These are phyloP conservation scores for Thaleichthys pacificus DNA, from an alignment of 2,797 vertebrate species.

Conservation along the genomic window DNA sequence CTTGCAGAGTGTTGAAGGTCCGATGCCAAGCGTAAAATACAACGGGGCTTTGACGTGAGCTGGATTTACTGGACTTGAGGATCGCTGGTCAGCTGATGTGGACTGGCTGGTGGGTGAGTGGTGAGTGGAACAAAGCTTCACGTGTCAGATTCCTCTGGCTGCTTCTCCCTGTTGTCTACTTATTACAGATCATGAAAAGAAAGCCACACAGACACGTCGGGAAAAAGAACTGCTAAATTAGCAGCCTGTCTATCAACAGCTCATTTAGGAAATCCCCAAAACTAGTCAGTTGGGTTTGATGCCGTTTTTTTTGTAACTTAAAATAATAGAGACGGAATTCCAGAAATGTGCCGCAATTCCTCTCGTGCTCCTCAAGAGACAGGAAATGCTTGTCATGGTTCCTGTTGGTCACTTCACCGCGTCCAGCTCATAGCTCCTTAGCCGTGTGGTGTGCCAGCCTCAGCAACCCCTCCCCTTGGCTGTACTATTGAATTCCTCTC, in stretches of 20 bases:
- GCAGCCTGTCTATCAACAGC: neutral
- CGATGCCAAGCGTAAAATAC: neutral
- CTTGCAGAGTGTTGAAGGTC: slow-evolving; percentile 13
- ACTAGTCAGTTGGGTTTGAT: neutral
- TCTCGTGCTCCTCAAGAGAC: slow-evolving; percentile 24
- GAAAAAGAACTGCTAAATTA: neutral
- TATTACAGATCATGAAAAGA: neutral
- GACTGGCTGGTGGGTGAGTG: neutral
- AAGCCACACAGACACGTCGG: neutral
- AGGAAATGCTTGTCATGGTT: slow-evolving; percentile 43
- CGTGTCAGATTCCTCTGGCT: slow-evolving; percentile 6
- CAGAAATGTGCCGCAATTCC: neutral
- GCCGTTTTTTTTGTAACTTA: too few species aligned
- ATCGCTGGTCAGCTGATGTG: slow-evolving; percentile 15
- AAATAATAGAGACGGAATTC: neutral
- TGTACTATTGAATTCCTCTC: slow-evolving; percentile 47
- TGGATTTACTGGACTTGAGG: slow-evolving; percentile 9
- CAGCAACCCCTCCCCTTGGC: slow-evolving; percentile 39
- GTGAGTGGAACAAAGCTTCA: slow-evolving; percentile 8
- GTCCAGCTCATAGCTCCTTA: slow-evolving; percentile 52
- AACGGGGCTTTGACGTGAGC: neutral
- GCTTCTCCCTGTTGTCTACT: neutral
- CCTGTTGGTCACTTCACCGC: slow-evolving; percentile 40
- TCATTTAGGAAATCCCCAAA: neutral
- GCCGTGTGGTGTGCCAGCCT: slow-evolving; percentile 48